Conservation (phyloP, 2,113 vertebrate species). For the Colinus virginianus region DNA sequence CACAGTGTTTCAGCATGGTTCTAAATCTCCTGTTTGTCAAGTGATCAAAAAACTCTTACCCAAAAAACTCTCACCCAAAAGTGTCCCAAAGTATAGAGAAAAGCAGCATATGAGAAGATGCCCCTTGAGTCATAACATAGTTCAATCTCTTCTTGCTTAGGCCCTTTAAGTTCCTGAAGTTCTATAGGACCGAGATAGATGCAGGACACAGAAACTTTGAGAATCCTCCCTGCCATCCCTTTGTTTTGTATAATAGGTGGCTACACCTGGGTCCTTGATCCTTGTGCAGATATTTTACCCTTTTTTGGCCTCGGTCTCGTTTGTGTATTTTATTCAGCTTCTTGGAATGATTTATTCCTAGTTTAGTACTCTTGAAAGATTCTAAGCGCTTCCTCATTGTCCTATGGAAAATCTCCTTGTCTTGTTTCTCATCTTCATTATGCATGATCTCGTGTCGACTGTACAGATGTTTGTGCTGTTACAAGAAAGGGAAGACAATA, state of each 20-base stretch:
- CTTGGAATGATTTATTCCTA: slow-evolving; percentile 86
- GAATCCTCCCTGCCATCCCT: not conserved
- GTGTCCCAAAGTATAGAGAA: not conserved
- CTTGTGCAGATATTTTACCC: slow-evolving; percentile 69
- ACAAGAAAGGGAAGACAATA: slow-evolving; percentile 5
- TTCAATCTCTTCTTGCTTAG: not conserved
- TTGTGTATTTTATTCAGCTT: slow-evolving; percentile 87
- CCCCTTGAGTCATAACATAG: not conserved
- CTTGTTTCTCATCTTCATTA: slow-evolving; percentile 89
- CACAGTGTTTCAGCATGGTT: not conserved
- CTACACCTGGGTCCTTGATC: not conserved
- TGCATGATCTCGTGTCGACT: slow-evolving; percentile 88
- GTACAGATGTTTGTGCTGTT: slow-evolving; percentile 90
- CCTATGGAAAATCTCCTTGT: slow-evolving; percentile 94
- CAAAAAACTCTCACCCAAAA: not conserved
- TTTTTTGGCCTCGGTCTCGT: slow-evolving; percentile 86
- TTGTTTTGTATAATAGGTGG: not conserved
- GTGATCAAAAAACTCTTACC: not conserved
- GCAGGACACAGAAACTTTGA: not conserved
- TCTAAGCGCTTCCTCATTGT: slow-evolving; percentile 95
- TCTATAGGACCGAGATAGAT: not conserved
- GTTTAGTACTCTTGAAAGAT: slow-evolving; percentile 94
- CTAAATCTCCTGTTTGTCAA: not conserved
- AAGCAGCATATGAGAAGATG: not conserved
- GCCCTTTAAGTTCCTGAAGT: not conserved